Percentiles rank a stretch among this genome's conserved stretches.
Evolutionary conservation across 2,888 invertebrate genomes (phyloP).

Genomic region (Drosophila mayaguana): DNA sequence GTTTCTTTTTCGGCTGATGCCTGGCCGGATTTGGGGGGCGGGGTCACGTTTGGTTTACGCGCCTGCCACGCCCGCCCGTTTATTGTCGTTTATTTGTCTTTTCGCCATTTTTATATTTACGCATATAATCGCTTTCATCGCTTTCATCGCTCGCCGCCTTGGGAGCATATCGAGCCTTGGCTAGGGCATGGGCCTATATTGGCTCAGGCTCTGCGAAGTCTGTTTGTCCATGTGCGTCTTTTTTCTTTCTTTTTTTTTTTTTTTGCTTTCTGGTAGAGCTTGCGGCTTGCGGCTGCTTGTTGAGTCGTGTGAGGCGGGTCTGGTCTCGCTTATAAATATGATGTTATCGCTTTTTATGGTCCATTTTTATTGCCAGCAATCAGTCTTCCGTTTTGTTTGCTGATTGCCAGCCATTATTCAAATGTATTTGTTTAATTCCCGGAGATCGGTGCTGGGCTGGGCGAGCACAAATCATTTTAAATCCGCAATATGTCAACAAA

Average conservation of each 20-base stretch:
- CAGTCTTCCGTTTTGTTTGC: slow-evolving; percentile 79
- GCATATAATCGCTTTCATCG: slow-evolving; percentile 81
- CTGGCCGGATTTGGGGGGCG: slow-evolving; percentile 6
- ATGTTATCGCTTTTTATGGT: slow-evolving; percentile 83
- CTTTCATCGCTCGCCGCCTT: slow-evolving; percentile 73
- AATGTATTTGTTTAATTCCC: slow-evolving; percentile 80
- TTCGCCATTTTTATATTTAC: slow-evolving; percentile 80
- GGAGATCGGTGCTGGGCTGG: slow-evolving; percentile 41
- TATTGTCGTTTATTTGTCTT: slow-evolving; percentile 81
- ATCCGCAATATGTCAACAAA: slow-evolving; percentile 79
- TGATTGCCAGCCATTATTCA: slow-evolving; percentile 79
- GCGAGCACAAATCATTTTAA: slow-evolving; percentile 77
- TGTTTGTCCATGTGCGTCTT: slow-evolving; percentile 35
- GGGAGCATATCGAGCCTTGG: slow-evolving; percentile 32
- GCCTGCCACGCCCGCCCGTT: slow-evolving; percentile 58
- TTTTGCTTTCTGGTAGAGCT: slow-evolving; percentile 13
- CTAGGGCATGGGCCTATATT: slow-evolving; percentile 7
- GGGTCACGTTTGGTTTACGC: slow-evolving; percentile 43
- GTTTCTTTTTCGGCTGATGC: slow-evolving; percentile 5
- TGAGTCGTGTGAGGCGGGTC: slow-evolving; percentile 34
- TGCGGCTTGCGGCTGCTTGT: slow-evolving; percentile 52
- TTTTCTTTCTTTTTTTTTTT: slow-evolving; percentile 27
- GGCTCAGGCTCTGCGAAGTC: slow-evolving; percentile 23
- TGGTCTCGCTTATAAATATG: slow-evolving; percentile 76
- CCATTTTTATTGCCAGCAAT: slow-evolving; percentile 82